phyloP scores from a whole-genome alignment of 2,888 invertebrate genomes.

The Mesoligia furuncula region DNA sequence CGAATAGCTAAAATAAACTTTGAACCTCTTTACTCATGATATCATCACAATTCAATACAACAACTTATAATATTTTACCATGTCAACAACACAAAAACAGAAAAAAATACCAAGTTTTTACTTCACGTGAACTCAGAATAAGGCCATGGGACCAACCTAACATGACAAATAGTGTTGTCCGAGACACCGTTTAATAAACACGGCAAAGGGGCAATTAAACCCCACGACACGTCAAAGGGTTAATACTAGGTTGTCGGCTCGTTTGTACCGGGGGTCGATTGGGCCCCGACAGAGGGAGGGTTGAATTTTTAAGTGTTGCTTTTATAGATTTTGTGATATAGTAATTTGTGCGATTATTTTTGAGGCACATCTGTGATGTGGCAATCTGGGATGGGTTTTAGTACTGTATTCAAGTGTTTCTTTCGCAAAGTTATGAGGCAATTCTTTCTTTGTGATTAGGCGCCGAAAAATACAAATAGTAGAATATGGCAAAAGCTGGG shows the following conservation, averaged over 20 bases:
- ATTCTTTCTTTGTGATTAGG: no score
- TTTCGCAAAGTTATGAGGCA: not conserved
- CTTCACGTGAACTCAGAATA: conserved; percentile 70
- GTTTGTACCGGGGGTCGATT: conserved; percentile 66
- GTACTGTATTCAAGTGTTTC: not conserved
- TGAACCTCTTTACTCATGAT: not conserved
- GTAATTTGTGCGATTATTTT: conserved; percentile 58
- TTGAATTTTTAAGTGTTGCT: conserved; percentile 69
- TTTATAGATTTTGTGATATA: conserved; percentile 65
- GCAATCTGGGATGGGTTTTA: not conserved
- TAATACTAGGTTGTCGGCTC: conserved; percentile 78
- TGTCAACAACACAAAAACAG: not conserved
- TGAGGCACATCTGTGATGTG: conserved; percentile 59
- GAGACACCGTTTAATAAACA: conserved; percentile 85
- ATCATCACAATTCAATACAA: conserved; percentile 7
- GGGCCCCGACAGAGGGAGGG: conserved; percentile 55
- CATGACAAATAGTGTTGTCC: conserved; percentile 81
- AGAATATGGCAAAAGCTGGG: not conserved
- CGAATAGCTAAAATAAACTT: conserved; percentile 1
- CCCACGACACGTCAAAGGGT: conserved; percentile 89
- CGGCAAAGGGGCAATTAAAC: conserved; percentile 82
- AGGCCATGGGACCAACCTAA: conserved; percentile 77
- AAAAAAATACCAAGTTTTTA: conserved; percentile 11
- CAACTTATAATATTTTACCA: not conserved
- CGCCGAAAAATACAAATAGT: no score